These are phyloP conservation scores for Pseudomugil tenellus DNA, from an alignment of 2,797 vertebrate genomes.

Conservation along the genomic window DNA sequence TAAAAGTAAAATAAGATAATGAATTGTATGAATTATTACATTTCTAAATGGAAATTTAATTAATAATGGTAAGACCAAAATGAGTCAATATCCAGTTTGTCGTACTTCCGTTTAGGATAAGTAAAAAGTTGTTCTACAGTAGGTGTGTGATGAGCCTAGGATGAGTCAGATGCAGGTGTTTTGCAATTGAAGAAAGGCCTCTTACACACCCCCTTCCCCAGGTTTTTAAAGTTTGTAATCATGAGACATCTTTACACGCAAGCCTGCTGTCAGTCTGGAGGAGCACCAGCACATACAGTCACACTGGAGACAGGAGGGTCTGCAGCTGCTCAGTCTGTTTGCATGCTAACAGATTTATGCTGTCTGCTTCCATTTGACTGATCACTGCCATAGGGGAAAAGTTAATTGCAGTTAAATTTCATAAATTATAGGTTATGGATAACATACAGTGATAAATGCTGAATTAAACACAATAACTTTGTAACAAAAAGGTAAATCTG, in stretches of 20 bases:
- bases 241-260: constrained; percentile 79
- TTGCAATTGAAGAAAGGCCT: constrained; percentile 75
- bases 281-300: constrained; percentile 38
- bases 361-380: constrained; percentile 24
- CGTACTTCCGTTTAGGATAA: constrained; percentile 24
- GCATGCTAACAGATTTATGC: constrained; percentile 1
- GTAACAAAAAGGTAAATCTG: constrained; percentile 20
- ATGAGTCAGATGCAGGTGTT: constrained; percentile 84
- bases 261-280: constrained; percentile 62
- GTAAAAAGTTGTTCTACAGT: constrained; percentile 33
- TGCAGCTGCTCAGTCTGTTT: constrained; percentile 54
- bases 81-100: constrained; percentile 8
- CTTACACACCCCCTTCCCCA: constrained; percentile 64
- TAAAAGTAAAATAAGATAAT: neutral
- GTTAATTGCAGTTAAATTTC: constrained; percentile 42
- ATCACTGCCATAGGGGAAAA: constrained; percentile 14
- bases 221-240: constrained; percentile 67
- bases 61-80: neutral
- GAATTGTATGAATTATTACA: neutral
- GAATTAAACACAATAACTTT: constrained; percentile 15
- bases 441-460: constrained; percentile 32
- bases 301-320: constrained; percentile 48
- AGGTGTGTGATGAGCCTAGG: constrained; percentile 73
- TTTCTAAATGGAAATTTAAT: neutral
- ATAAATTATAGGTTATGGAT: constrained; percentile 16